phyloP scores from a whole-genome alignment of 2,113 vertebrate genomes.

The Oreotrochilus melanogaster region DNA sequence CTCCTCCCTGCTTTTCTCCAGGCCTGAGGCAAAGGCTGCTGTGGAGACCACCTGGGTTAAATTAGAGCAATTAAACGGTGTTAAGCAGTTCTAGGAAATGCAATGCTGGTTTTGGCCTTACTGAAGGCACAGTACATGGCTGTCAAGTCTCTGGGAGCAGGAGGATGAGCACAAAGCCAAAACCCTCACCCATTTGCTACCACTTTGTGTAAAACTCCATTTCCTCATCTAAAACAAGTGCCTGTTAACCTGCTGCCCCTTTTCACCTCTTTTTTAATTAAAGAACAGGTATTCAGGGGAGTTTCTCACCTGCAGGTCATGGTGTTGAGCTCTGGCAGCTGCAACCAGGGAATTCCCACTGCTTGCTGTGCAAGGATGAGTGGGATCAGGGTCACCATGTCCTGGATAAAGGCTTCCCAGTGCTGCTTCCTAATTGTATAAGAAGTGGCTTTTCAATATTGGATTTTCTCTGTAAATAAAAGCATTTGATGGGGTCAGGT shows the following conservation, averaged over 20 bases:
- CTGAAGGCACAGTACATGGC: background rate
- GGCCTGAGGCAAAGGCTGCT: conserved; percentile 13
- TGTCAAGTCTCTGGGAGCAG: background rate
- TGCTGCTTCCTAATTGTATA: background rate
- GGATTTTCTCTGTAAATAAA: background rate
- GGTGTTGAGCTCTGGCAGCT: background rate
- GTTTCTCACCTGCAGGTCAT: background rate
- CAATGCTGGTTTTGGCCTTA: background rate
- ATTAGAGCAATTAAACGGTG: conserved; percentile 31
- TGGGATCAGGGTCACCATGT: background rate
- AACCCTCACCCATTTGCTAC: background rate
- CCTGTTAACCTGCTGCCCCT: background rate
- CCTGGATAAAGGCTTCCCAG: background rate
- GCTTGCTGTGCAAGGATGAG: background rate
- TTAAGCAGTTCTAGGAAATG: background rate
- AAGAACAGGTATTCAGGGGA: background rate
- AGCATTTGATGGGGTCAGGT: background rate
- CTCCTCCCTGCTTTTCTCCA: background rate
- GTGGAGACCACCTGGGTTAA: conserved; percentile 41
- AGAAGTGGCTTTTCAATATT: background rate
- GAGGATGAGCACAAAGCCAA: background rate
- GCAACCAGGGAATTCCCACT: background rate
- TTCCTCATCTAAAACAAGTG: background rate
- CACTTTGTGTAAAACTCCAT: background rate
- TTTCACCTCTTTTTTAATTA: background rate